Base-by-base conservation (phyloP, 92 coral and sea anemone species). In the Palythoa grandis region DNA sequence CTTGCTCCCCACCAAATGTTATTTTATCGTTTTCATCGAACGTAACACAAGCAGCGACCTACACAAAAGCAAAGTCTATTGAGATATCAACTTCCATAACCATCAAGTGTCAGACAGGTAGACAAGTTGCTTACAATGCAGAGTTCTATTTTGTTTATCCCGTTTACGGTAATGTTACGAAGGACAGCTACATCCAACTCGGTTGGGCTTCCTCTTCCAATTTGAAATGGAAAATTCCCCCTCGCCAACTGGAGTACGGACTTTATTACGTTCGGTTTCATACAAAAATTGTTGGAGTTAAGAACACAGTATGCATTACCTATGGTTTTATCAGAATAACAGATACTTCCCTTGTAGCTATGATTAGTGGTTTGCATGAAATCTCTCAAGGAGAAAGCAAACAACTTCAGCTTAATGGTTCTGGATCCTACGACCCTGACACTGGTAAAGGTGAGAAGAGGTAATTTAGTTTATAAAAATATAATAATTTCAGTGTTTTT, bases 351-450 rank as follows among this genome's bases (percentile, higher is more conserved):
- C 87, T 94, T 17, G 67, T 92, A 23, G 91, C 93, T 17, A 89
- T 67, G n/a, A 92, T 94, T 13, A 39, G 77, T 14, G 95, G 95
- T 17, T 29, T 52, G 74, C 74, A 6, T 23, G 65, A 77, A 38
- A 84, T 76, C 17, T 94, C 89, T 70, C 92, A 94, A 86, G 98
- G 98, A 37, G 23, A 38, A 22, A 67, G 88, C 23, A 66, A 70
- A 50, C 57, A 38, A 5, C 77, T 92, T 5, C 61, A 85, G 39
- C 86, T 94, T 2, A 69, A 80, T 70, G 98, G 95, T 15, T 88
- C 95, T 8, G 83, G 14, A n/a, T 90, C 94, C 6, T 84, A 92
- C 66, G 98, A 94, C 39, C 98, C 95, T 1, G 98, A 92, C 78
- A 70, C 86, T 5, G 98, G 98, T 13, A 87, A 47, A 78, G 95